A percentile compares a stretch with the other conserved stretches of the same genome.
phyloP scores from a whole-genome alignment of 2,113 vertebrate species.

The Dasyurus viverrinus region DNA sequence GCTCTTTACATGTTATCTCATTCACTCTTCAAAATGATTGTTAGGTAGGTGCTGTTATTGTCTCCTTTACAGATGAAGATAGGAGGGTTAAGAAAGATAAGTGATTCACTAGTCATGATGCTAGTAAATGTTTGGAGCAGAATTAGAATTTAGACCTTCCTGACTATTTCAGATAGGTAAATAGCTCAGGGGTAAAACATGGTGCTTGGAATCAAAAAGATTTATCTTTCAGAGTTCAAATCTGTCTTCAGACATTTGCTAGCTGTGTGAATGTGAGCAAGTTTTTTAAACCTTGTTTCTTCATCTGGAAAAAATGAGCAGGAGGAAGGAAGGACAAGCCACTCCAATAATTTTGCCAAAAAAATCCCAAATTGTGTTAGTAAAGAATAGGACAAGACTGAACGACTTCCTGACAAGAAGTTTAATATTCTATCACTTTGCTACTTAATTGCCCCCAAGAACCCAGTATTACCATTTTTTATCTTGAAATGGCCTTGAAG shows the following conservation, averaged over 20 bases:
- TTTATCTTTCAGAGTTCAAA: not conserved
- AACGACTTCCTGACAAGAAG: not conserved
- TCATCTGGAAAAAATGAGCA: not conserved
- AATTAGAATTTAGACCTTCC: not conserved
- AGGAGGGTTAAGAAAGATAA: not conserved
- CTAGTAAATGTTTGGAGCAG: not conserved
- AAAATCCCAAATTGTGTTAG: not conserved
- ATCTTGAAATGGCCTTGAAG: not conserved
- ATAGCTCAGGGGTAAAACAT: not conserved
- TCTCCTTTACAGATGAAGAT: not conserved
- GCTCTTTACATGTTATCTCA: not conserved
- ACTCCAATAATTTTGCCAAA: not conserved
- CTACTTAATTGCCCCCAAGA: not conserved
- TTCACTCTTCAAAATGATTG: not conserved
- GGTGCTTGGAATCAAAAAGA: not conserved
- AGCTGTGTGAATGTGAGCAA: not conserved
- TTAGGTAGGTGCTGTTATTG: not conserved
- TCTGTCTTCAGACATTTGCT: not conserved
- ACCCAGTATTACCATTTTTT: not conserved
- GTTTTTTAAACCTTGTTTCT: not conserved
- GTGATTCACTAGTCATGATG: not conserved
- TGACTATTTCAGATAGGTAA: not conserved
- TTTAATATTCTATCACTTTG: not conserved
- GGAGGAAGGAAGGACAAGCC: not conserved
- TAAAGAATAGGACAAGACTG: not conserved